phyloP scores from a whole-genome alignment of 2,797 vertebrate genomes.

The Mareca penelope region DNA sequence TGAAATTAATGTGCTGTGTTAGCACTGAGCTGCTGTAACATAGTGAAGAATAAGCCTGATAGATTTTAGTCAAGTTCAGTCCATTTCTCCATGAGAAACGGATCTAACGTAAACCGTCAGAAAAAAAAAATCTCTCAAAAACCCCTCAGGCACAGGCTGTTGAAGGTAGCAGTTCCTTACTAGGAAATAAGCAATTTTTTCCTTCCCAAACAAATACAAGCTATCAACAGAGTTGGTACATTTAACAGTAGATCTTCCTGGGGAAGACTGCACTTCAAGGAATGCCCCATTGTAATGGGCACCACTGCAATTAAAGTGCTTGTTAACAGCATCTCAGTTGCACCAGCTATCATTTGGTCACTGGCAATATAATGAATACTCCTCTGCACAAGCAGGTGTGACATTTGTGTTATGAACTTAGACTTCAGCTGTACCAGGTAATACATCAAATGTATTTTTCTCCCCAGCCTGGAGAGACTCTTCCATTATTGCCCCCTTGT shows the following conservation, averaged over 20 bases:
- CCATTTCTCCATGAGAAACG: neutral
- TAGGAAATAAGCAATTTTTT: neutral
- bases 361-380: neutral
- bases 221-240: neutral
- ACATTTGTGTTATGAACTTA: neutral
- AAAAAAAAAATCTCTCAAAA: constrained; percentile 7
- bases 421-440: neutral
- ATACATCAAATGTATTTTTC: neutral
- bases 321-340: neutral
- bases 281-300: neutral
- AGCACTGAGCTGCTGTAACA: neutral
- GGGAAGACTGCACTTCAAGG: neutral
- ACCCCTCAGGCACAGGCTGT: neutral
- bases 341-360: neutral
- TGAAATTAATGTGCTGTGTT: neutral
- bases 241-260: neutral
- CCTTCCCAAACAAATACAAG: neutral
- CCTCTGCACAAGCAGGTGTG: neutral
- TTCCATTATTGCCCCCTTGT: neutral
- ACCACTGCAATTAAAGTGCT: neutral
- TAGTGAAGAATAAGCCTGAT: neutral
- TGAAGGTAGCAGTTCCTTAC: neutral
- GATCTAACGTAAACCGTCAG: neutral
- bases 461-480: neutral
- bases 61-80: neutral